Percentiles rank a stretch among this genome's conserved stretches.
phyloP scores from a whole-genome alignment of 2,797 vertebrate species.

The Rhincodon typus region DNA sequence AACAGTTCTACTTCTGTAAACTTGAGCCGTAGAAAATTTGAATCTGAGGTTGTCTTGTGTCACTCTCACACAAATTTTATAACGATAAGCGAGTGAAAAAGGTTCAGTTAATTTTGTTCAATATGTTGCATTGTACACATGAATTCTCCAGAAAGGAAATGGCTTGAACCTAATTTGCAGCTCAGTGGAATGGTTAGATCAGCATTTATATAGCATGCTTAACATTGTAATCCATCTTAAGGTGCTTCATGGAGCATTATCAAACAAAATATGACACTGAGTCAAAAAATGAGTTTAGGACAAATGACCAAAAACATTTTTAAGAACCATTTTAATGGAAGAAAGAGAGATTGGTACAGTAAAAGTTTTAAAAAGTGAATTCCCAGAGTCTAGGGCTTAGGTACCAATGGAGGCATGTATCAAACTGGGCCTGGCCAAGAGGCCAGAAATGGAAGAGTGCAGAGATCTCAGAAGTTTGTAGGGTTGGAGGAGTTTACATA shows the following conservation, averaged over 20 bases:
- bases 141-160: background rate
- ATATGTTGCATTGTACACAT: background rate
- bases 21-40: background rate
- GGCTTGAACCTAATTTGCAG: background rate
- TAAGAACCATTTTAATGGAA: background rate
- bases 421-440: background rate
- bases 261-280: background rate
- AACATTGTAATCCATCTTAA: background rate
- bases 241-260: background rate
- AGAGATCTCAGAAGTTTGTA: background rate
- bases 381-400: background rate
- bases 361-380: background rate
- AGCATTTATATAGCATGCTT: background rate
- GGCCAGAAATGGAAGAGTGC: background rate
- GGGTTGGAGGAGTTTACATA: background rate
- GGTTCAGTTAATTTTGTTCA: background rate
- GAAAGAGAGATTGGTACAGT: no score
- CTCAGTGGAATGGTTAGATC: background rate
- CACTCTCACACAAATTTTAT: background rate
- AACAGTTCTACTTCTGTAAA: background rate
- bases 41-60: background rate
- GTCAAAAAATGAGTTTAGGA: no score
- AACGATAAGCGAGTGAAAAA: background rate
- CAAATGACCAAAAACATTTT: background rate
- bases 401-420: background rate